These are phyloP conservation scores for Ia io DNA, from an alignment of 2,113 vertebrate genomes.

Conservation along the genomic window DNA sequence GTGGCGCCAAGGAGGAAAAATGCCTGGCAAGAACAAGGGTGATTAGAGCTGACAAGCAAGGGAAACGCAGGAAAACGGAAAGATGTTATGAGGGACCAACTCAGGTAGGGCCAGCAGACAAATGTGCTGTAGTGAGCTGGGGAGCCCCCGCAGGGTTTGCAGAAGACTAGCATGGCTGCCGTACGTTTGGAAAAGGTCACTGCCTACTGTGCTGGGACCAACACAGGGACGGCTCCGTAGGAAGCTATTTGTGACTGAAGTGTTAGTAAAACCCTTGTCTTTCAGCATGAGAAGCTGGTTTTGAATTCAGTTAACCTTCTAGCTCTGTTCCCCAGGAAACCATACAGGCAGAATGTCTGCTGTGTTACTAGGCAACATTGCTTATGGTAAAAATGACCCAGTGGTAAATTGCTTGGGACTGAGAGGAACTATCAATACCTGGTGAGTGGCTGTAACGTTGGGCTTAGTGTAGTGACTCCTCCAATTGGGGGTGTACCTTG, in stretches of 20 bases:
- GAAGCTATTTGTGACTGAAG: neutral
- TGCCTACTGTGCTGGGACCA: neutral
- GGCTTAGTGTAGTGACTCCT: neutral
- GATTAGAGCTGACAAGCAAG: neutral
- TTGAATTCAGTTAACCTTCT: neutral
- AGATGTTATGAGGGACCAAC: neutral
- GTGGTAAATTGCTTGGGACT: neutral
- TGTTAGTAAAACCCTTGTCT: neutral
- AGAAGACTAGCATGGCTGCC: neutral
- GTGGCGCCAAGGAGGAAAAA: neutral
- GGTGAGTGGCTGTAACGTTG: neutral
- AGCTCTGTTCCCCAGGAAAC: conserved; percentile 37
- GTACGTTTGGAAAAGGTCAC: neutral
- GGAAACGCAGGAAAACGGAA: neutral
- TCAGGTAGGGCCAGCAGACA: neutral
- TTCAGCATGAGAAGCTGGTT: conserved; percentile 4
- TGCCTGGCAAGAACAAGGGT: neutral
- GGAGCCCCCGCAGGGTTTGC: neutral
- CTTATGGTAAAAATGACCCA: conserved; percentile 35
- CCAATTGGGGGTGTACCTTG: neutral
- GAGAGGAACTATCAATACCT: neutral
- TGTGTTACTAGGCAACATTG: neutral
- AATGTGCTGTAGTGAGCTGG: neutral
- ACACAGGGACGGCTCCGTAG: neutral
- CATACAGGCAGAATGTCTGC: conserved; percentile 26